Evolutionary conservation across 2,113 vertebrate genomes (phyloP).

Genomic region (Zapus hudsonius): DNA sequence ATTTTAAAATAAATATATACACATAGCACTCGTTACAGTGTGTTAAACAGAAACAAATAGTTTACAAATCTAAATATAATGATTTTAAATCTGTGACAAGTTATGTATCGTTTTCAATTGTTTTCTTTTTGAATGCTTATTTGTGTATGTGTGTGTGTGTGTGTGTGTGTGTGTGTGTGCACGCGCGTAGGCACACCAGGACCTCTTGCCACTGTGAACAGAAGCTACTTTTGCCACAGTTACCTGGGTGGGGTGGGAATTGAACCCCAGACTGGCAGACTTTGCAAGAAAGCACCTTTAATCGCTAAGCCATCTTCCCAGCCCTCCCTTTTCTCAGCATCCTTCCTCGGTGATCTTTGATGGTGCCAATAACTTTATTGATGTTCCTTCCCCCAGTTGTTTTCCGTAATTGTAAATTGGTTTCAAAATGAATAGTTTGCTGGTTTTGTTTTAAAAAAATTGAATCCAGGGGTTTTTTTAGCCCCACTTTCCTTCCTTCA

Average conservation of each 20-base stretch:
- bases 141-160: too few species aligned
- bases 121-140: background rate
- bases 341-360: constrained; percentile 8
- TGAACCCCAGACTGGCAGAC: too few species aligned
- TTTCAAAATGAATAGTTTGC: constrained; percentile 3
- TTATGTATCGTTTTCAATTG: background rate
- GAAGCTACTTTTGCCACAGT: too few species aligned
- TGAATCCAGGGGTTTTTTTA: background rate
- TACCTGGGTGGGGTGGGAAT: too few species aligned
- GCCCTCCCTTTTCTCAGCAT: background rate
- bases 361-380: background rate
- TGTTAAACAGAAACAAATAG: background rate
- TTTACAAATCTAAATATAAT: background rate
- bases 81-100: background rate
- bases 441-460: background rate
- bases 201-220: too few species aligned
- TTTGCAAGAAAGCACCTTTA: too few species aligned
- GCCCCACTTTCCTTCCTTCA: background rate
- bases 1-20: too few species aligned
- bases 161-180: too few species aligned
- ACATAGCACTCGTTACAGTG: background rate
- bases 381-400: background rate
- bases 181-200: too few species aligned
- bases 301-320: too few species aligned
- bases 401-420: constrained; percentile 38